phyloP scores from a whole-genome alignment of 2,888 invertebrate genomes.

The Erebia ligea region DNA sequence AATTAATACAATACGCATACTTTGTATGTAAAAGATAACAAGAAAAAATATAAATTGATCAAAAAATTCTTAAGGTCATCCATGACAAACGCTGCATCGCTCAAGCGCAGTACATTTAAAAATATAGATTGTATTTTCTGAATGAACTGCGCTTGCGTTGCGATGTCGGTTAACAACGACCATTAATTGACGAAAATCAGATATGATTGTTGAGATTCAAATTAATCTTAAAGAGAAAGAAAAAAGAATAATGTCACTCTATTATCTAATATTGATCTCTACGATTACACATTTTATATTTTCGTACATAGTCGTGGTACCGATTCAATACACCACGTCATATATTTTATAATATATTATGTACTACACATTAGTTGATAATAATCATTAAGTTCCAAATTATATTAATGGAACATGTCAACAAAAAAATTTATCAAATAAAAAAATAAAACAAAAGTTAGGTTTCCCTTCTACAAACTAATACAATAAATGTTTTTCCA shows the following conservation, averaged over 20 bases:
- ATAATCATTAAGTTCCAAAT: too few relatives aligned
- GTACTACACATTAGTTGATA: too few relatives aligned
- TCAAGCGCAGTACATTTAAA: too few relatives aligned
- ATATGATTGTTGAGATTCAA: constrained; percentile 31
- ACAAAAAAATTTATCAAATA: too few relatives aligned
- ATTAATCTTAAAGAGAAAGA: constrained; percentile 2
- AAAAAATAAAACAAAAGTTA: too few relatives aligned
- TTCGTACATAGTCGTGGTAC: not conserved
- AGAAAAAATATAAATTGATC: not conserved
- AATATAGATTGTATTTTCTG: too few relatives aligned
- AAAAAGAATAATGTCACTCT: not conserved
- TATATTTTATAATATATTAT: too few relatives aligned
- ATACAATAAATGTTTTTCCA: not conserved
- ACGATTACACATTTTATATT: not conserved
- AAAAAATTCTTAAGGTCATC: not conserved
- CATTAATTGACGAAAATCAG: constrained; percentile 39
- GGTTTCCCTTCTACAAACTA: not conserved
- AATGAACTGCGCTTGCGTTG: not conserved
- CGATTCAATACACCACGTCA: not conserved
- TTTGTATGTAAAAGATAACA: not conserved
- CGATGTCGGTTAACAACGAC: not conserved
- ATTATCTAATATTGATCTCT: not conserved
- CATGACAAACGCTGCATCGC: not conserved
- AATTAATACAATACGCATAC: not conserved
- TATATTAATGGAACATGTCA: too few relatives aligned